These are phyloP conservation scores for Carcina quercana DNA, from an alignment of 2,888 invertebrate species.

Conservation along the genomic window DNA sequence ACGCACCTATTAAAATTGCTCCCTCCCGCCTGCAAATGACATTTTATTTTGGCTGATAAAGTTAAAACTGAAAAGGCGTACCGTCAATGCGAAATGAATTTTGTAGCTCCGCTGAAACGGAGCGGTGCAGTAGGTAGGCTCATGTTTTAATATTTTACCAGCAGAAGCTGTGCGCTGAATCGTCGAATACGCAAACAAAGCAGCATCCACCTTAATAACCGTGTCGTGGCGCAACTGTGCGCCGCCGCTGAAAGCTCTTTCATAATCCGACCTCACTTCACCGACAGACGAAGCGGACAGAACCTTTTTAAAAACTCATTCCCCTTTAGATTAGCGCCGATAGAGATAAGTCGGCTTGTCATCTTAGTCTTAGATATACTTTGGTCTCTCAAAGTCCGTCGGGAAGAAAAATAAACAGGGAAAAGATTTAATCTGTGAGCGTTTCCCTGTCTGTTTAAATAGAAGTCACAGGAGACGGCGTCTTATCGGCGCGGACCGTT, in stretches of 20 bases:
- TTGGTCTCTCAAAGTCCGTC: conserved; percentile 40
- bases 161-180: conserved; percentile 48
- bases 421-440: conserved; percentile 64
- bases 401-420: conserved; percentile 59
- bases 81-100: background rate
- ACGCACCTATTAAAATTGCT: no score
- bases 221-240: conserved; percentile 43
- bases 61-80: no score
- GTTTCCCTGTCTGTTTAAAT: conserved; percentile 67
- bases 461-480: conserved; percentile 64
- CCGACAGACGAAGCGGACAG: conserved; percentile 28
- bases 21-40: no score
- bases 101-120: conserved; percentile 21
- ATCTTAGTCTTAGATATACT: conserved; percentile 45
- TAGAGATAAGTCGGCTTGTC: conserved; percentile 56
- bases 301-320: conserved; percentile 51
- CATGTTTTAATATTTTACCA: conserved; percentile 60
- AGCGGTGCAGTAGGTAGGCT: conserved; percentile 35
- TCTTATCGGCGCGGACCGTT: conserved; percentile 62
- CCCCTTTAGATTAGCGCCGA: conserved; percentile 52
- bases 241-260: conserved; percentile 49
- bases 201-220: conserved; percentile 53
- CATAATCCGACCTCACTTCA: conserved; percentile 51
- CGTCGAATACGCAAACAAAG: conserved; percentile 61
- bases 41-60: no score